Evolutionary conservation across 2,888 invertebrate genomes (phyloP), one percentile per base, ranked within the genome.

Genomic region (Drosophila nigricruria): DNA sequence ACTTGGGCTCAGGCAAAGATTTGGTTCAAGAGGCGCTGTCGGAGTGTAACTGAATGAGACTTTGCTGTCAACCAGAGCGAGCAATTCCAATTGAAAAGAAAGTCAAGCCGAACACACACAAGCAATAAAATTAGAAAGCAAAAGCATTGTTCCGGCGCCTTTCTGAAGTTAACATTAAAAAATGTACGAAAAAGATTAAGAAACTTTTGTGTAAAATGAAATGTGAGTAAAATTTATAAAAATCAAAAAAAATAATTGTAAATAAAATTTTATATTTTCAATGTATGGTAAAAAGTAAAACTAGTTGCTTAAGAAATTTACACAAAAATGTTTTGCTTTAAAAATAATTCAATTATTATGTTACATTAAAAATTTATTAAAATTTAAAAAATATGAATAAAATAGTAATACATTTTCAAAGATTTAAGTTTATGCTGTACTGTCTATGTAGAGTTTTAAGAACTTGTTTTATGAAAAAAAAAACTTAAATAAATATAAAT

Each of bases 111-210:
- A 50, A 23, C 34, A 23, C 42, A 30, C 60, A 50, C 61, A 60
- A 57, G 68, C 43, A 40, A 34, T 42, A 42, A 60, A 77, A 63
- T 71, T 60, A 56, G 66, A 77, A 62, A 40, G 57, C 32, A 57
- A 56, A 67, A 43, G 5, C 27, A 57, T 58, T 65, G 45, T 66
- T 45, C 36, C 12, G 34, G 5, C 12, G 6, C 1, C 34, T 14
- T 5, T 0, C 23, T 12, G n/a, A 30, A 34, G 9, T 14, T 20
- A 56, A 42, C n/a, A 9, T 10, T 36, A 54, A 23, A 23, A 40
- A 47, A 23, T 27, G 12, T 1, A 23, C 3, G 23, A 45, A 27
- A 18, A 12, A 18, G n/a, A 27, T 47, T 47, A 27, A 1, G 27
- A 25, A 40, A 20, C n/a, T 30, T 23, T 60, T 18, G 14, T n/a